Base-by-base conservation (phyloP, 2,113 vertebrate genomes). In the Epinephelus cyanopodus region DNA sequence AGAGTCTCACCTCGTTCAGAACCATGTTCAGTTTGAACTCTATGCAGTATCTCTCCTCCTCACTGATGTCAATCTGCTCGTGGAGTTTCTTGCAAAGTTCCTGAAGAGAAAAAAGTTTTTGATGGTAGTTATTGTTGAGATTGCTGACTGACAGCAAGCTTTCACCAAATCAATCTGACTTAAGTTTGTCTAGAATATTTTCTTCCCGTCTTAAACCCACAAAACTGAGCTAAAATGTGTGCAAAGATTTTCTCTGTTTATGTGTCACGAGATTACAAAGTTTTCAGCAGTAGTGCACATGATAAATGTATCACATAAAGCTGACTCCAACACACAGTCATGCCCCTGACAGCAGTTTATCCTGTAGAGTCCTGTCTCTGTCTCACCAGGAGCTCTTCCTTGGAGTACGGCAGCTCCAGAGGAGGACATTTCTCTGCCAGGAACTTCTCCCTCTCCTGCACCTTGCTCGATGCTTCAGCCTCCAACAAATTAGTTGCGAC, bases 41-140 rank as follows among this genome's bases (percentile, higher is more conserved):
- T 72, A 96, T 96, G 89, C 96, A 92, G 2, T 99, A 99, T 82
- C 97, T 95, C 88, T 99, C 98, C 85, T 99, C 98, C 88, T 99
- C 98, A 21, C 97, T 96, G 1, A 92, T 74, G 1, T 97, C 93
- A 5, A 99, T 93, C 95, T 98, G 95, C 74, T 94, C 84, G 13
- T 99, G 97, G 47, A 99, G 94, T 80, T 97, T 96, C 77, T 94
- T 91, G 94, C 96, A 97, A 21, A 99, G 93, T 0, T 96, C 97
- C 98, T 99, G 87, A 63, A 42, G 42, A 87, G 47, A 69, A 37
- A 87, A 54, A 47, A 25, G 29, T 0, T 14, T 18, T 39, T 72
- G 15, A 50, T 27, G n/a, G 2, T 7, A 5, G 18, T 10, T 45
- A n/a, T n/a, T 42, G n/a, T 21, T 42, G 7, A 18, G 11, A 5